Evolutionary conservation across 2,113 vertebrate genomes (phyloP).

Genomic region (Triplophysa rosa): DNA sequence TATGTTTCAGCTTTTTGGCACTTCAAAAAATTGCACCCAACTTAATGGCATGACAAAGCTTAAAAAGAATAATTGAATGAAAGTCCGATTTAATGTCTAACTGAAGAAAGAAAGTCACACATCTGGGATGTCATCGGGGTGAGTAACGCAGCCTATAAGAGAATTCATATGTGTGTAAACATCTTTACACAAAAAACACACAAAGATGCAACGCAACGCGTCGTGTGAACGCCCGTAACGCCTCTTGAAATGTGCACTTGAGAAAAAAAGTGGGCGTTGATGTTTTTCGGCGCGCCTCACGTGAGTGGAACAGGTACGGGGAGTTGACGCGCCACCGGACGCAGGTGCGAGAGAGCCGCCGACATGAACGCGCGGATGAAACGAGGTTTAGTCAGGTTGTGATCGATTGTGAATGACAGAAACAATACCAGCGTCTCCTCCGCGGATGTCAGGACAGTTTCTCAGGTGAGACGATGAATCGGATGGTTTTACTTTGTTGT

Average conservation of each 20-base stretch:
- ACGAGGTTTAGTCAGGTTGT: background rate
- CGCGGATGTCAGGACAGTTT: background rate
- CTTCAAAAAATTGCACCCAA: no score
- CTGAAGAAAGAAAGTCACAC: no score
- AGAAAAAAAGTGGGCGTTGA: background rate
- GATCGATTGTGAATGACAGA: background rate
- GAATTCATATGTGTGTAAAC: no score
- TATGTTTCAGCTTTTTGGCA: no score
- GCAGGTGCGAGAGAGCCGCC: background rate
- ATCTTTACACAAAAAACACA: no score
- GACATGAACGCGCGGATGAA: background rate
- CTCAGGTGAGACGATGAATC: conserved; percentile 4
- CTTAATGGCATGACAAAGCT: no score
- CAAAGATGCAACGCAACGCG: no score
- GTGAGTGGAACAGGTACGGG: conserved; percentile 19
- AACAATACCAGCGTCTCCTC: background rate
- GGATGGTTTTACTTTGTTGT: background rate
- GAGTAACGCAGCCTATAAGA: no score
- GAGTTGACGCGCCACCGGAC: conserved; percentile 7
- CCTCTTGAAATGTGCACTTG: background rate
- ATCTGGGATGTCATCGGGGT: no score
- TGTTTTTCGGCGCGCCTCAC: background rate
- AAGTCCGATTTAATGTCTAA: no score
- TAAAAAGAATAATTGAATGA: no score
- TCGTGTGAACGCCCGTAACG: no score